These are phyloP conservation scores for Ochropleura plecta DNA, from an alignment of 2,888 invertebrate species.

Conservation along the genomic window DNA sequence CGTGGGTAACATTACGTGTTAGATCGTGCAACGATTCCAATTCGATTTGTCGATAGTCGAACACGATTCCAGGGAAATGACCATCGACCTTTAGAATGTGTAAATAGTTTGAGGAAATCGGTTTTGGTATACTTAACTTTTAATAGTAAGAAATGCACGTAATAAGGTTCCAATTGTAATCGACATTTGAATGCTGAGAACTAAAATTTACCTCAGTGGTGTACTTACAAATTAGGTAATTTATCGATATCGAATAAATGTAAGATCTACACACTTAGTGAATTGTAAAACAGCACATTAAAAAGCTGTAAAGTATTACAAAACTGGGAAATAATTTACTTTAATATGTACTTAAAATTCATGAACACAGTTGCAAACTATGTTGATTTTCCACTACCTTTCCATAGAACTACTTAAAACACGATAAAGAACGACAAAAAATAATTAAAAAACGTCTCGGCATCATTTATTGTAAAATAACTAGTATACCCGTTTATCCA, in stretches of 20 bases:
- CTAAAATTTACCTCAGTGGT: slow-evolving; percentile 38
- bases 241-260: slow-evolving; percentile 32
- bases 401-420: slow-evolving; percentile 19
- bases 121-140: slow-evolving; percentile 39
- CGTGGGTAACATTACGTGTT: slow-evolving; percentile 84
- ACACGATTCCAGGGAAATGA: slow-evolving; percentile 76
- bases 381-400: slow-evolving; percentile 23
- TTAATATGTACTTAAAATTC: slow-evolving; percentile 40
- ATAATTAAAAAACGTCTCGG: slow-evolving; percentile 37
- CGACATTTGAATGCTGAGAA: slow-evolving; percentile 27
- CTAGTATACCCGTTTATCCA: slow-evolving; percentile 65
- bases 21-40: slow-evolving; percentile 82
- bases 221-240: slow-evolving; percentile 28
- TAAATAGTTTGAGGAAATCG: slow-evolving; percentile 77
- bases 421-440: slow-evolving; percentile 42
- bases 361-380: slow-evolving; percentile 26
- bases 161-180: slow-evolving; percentile 22
- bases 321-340: slow-evolving; percentile 29
- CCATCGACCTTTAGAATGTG: slow-evolving; percentile 85
- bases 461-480: slow-evolving; percentile 64
- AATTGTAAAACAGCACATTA: slow-evolving; percentile 31
- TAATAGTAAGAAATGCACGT: slow-evolving; percentile 28
- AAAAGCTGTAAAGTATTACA: slow-evolving; percentile 30
- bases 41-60: slow-evolving; percentile 86
- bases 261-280: slow-evolving; percentile 28